Conservation (phyloP, 1,140 invertebrate species). For the Megalonaias nervosa region DNA sequence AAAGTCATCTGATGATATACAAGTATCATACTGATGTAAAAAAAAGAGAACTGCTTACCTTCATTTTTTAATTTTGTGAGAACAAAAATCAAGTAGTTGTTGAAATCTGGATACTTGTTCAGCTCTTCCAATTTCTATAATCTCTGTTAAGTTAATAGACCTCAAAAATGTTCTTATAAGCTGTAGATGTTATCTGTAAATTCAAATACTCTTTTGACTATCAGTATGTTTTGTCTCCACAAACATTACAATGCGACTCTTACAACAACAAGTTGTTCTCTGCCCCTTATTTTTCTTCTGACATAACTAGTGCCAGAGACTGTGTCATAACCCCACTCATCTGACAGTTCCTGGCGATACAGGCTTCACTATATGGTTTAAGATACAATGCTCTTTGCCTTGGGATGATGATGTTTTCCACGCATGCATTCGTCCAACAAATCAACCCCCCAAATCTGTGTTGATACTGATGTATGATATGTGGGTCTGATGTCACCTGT, state of each 20-base stretch:
- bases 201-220: not conserved
- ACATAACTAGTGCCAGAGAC: not conserved
- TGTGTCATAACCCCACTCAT: too few relatives aligned
- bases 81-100: conserved; percentile 99
- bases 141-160: conserved; percentile 37
- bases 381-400: too few relatives aligned
- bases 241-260: not conserved
- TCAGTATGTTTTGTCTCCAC: not conserved
- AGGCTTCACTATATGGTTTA: too few relatives aligned
- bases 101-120: conserved; percentile 99
- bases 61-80: conserved; percentile 94
- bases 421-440: too few relatives aligned
- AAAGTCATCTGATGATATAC: too few relatives aligned
- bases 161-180: conserved; percentile 9
- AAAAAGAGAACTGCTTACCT: conserved; percentile 73
- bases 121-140: conserved; percentile 97
- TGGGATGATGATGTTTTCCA: too few relatives aligned
- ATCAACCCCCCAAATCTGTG: too few relatives aligned
- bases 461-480: too few relatives aligned
- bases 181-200: not conserved
- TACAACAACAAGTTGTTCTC: not conserved
- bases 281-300: not conserved
- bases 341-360: too few relatives aligned
- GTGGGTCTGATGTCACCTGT: too few relatives aligned
- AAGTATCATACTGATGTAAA: not conserved